Conservation (phyloP, 2,888 invertebrate genomes). For the Ethmia dodecea region DNA sequence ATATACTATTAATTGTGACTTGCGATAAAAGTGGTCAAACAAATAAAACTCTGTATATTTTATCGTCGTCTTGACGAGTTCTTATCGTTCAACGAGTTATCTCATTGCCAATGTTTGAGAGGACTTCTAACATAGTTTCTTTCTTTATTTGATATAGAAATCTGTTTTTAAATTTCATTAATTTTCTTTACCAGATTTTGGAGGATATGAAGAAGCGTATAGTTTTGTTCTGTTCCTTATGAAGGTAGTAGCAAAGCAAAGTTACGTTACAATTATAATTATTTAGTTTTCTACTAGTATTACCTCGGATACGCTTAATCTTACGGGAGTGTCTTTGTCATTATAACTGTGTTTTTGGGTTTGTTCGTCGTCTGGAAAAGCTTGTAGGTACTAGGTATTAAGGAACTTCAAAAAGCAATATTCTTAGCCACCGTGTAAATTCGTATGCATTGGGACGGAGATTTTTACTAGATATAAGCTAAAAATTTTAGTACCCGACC, state of each 20-base stretch:
- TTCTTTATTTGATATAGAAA: background rate
- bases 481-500: background rate
- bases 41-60: background rate
- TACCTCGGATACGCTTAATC: too few relatives aligned
- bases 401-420: too few relatives aligned
- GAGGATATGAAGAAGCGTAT: background rate
- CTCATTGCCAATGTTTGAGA: background rate
- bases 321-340: too few relatives aligned
- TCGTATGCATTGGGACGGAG: background rate
- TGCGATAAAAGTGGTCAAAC: background rate
- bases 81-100: background rate
- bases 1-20: background rate
- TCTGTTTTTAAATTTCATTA: background rate
- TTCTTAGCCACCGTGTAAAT: too few relatives aligned
- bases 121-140: background rate
- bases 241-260: background rate
- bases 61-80: background rate
- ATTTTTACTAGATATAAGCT: background rate
- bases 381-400: too few relatives aligned
- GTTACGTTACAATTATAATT: background rate
- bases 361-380: too few relatives aligned
- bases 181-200: background rate
- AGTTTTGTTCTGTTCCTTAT: background rate
- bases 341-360: too few relatives aligned
- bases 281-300: too few relatives aligned